Base-by-base conservation (phyloP, 2,888 invertebrate genomes). In the Polyploca ridens region DNA sequence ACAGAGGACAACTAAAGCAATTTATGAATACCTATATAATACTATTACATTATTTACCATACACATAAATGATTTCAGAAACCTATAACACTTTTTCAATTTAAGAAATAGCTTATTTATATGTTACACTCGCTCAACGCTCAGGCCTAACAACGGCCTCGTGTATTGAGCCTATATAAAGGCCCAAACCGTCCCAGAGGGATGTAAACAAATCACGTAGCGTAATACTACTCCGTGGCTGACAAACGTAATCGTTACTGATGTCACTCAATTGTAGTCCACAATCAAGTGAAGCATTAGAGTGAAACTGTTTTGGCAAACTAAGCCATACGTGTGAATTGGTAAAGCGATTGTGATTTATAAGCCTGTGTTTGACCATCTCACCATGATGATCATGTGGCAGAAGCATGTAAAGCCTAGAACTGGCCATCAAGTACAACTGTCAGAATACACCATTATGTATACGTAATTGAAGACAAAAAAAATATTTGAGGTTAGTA, bases 191-290 rank as follows among this genome's bases (percentile, higher is more conserved):
- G 60, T 57, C 66, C 65, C 64, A 62, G 65, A 65, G 65, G 64
- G 65, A 59, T 66, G 63, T 60, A 67, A 66, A 69, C 71, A 66
- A 71, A 71, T 69, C 66, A 69, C 61, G 41, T 19, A 61, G 8
- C 41, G 60, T 60, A 60, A 19, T 35, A 58, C 60, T 38, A 41
- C 44, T 11, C 41, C 41, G 41, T 41, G 41, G 13, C 13, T 41
- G 41, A 41, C 41, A 54, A 19, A 19, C 44, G 44, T 61, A 44
- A 61, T 61, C 61, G 61, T 54, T 14, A 16, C 19, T 27, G 41
- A 61, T 61, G 61, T 61, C 61, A 61, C 61, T 41, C 61, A 41
- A 27, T 1, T n/a, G 5, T 41, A 27, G 61, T 4, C 44, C 19
- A 41, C 61, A 41, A 61, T 61, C 41, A 14, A 61, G 44, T 27